phyloP scores from a whole-genome alignment of 1,140 invertebrate species.

The Doryteuthis pealeii region DNA sequence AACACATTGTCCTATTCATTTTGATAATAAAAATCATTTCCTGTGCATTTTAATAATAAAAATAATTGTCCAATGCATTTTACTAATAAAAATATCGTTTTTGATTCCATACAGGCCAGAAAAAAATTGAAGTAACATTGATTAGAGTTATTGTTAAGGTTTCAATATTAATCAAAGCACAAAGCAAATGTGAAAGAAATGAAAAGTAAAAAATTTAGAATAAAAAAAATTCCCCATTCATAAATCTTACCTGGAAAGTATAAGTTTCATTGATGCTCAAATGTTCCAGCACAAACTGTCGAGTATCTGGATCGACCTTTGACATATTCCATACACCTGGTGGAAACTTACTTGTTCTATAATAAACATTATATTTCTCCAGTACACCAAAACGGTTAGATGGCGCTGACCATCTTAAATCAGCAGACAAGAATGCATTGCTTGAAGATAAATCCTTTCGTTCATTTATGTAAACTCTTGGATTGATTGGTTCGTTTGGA shows the following conservation, averaged over 20 bases:
- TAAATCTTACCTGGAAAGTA: conserved; percentile 68
- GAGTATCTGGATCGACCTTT: conserved; percentile 49
- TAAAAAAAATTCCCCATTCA: too few relatives aligned
- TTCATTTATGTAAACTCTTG: conserved; percentile 71
- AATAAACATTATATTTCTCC: conserved; percentile 71
- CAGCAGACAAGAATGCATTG: conserved; percentile 54
- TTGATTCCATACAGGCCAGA: too few relatives aligned
- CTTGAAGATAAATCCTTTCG: conserved; percentile 43
- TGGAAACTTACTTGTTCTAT: conserved; percentile 30
- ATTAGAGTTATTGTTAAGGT: too few relatives aligned
- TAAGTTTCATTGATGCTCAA: conserved; percentile 70
- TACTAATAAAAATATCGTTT: too few relatives aligned
- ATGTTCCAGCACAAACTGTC: conserved; percentile 66
- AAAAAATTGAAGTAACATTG: too few relatives aligned
- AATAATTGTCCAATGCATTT: too few relatives aligned
- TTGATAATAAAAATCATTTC: too few relatives aligned
- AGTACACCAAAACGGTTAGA: conserved; percentile 73
- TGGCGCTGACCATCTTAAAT: conserved; percentile 77
- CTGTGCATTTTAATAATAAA: too few relatives aligned
- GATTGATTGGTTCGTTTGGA: conserved; percentile 71
- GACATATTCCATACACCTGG: conserved; percentile 17
- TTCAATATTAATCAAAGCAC: too few relatives aligned
- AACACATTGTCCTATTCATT: too few relatives aligned
- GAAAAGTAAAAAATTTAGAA: too few relatives aligned
- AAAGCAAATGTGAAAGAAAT: too few relatives aligned